Evolutionary conservation across 2,888 invertebrate genomes (phyloP), one percentile per base, ranked within the genome.

Genomic region (Pyrrhosoma nymphula): DNA sequence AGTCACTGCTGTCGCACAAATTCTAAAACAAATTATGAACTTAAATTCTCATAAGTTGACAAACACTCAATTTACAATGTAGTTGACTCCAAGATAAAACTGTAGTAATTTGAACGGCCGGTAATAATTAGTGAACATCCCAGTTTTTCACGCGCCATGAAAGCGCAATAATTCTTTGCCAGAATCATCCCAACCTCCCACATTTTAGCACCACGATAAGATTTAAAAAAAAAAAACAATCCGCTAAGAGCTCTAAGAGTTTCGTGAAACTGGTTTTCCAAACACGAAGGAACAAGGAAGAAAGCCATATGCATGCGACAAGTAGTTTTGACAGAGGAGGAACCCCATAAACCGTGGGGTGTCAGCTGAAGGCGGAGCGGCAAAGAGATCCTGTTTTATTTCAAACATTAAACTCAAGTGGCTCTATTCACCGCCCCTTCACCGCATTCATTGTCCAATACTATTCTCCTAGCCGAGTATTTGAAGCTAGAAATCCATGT

Each of bases 231-330:
- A n/a, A 69, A 69, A 69, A 60, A 60, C 60, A n/a, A n/a, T 69
- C 69, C n/a, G 69, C 69, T 69, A 26, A 69, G n/a, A 26, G n/a
- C n/a, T 69, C 69, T n/a, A 10, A n/a, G 69, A 69, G n/a, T n/a
- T 69, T 69, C n/a, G n/a, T 69, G 10, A 69, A 69, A 69, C 69
- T 69, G 69, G 69, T 69, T 69, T 60, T 69, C n/a, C n/a, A 69
- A 69, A 26, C 69, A n/a, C n/a, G 69, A 69, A 69, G 69, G 69
- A 23, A 2, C 69, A 69, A 26, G 69, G 20, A n/a, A 69, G n/a
- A 69, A 69, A n/a, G 0, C 12, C n/a, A 69, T n/a, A 69, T 10
- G n/a, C 69, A 69, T n/a, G 69, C 69, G 69, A 69, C 69, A 69
- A 69, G n/a, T n/a, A 26, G n/a, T n/a, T 18, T 69, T 69, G 69